Conservation (phyloP, 2,113 vertebrate genomes). For the Trochalopteron elliotii region DNA sequence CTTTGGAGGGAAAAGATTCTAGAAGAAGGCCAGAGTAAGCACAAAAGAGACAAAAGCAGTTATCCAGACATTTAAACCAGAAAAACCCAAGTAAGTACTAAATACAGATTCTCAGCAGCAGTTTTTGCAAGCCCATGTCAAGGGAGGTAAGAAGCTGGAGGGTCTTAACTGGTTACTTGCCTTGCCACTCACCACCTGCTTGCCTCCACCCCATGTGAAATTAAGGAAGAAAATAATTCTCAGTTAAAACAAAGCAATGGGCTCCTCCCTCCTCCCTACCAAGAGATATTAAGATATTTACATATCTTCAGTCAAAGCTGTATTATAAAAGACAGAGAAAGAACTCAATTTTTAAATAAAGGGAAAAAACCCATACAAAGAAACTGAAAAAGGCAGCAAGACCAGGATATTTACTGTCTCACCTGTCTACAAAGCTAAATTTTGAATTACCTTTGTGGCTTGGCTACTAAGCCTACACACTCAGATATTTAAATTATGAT, state of each 20-base stretch:
- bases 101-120: neutral
- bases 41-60: neutral
- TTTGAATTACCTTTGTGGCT: neutral
- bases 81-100: neutral
- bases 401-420: neutral
- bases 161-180: neutral
- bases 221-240: neutral
- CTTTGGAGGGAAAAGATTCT: neutral
- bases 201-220: neutral
- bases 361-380: neutral
- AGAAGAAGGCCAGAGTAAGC: neutral
- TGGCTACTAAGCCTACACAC: neutral
- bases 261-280: neutral
- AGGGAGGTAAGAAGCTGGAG: neutral
- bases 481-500: neutral
- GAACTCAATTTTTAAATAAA: neutral
- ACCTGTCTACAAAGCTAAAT: neutral
- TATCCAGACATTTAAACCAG: neutral
- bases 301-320: neutral
- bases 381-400: neutral
- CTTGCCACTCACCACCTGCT: neutral
- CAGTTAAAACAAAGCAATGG: neutral
- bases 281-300: neutral
- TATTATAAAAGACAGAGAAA: neutral
- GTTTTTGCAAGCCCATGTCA: neutral